phyloP scores from a whole-genome alignment of 2,888 invertebrate genomes.

The Acronicta aceris region DNA sequence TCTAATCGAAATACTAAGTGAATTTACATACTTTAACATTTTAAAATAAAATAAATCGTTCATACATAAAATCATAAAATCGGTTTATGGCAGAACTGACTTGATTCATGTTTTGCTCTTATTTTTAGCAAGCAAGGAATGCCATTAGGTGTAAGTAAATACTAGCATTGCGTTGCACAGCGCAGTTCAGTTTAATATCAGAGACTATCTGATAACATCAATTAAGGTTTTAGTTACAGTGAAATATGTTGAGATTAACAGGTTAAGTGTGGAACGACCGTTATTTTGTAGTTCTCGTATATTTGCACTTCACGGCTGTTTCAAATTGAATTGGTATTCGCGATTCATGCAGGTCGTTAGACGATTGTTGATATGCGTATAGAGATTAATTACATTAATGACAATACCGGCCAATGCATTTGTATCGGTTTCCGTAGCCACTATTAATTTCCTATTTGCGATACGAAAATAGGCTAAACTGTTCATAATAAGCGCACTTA shows the following conservation, averaged over 20 bases:
- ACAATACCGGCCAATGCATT: constrained; percentile 28
- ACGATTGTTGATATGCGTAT: constrained; percentile 48
- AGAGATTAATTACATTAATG: constrained; percentile 44
- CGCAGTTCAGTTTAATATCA: constrained; percentile 43
- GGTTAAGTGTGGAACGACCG: constrained; percentile 68
- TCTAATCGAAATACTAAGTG: constrained; percentile 2
- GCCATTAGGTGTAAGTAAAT: constrained; percentile 37
- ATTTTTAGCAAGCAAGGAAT: constrained; percentile 31
- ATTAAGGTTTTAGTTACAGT: constrained; percentile 63
- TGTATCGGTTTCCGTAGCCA: constrained; percentile 36
- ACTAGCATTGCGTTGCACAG: constrained; percentile 33
- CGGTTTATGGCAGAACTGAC: too few species aligned
- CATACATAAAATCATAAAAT: constrained; percentile 2
- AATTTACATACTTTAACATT: background rate
- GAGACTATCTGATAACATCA: constrained; percentile 60
- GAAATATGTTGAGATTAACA: constrained; percentile 62
- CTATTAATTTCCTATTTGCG: constrained; percentile 36
- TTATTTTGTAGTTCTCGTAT: constrained; percentile 72
- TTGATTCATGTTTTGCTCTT: constrained; percentile 20
- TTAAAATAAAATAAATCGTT: constrained; percentile 2
- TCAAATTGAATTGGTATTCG: constrained; percentile 69
- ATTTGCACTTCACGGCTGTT: constrained; percentile 69
- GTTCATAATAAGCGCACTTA: constrained; percentile 25
- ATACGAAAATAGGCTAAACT: constrained; percentile 13
- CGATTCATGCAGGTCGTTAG: constrained; percentile 65